Evolutionary conservation across 2,888 invertebrate species (phyloP).

Genomic region (Eristalis intricaria): DNA sequence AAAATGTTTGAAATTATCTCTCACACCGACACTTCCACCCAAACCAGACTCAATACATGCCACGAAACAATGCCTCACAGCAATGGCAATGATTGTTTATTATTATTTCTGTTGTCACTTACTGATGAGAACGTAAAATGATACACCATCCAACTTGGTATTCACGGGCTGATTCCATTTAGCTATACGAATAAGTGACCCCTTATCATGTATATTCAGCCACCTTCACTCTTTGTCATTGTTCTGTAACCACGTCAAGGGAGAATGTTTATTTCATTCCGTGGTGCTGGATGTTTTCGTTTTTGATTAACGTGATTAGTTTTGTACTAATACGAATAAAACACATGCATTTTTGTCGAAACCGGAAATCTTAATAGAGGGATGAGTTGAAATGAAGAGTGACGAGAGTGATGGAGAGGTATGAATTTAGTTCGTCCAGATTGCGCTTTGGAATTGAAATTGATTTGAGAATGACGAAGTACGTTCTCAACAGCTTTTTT

Average conservation of each 20-base stretch:
- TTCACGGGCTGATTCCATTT: conserved; percentile 26
- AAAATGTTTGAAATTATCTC: conserved; percentile 29
- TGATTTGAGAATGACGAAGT: not conserved
- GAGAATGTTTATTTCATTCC: not conserved
- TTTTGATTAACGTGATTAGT: conserved; percentile 60
- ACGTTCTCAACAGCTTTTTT: conserved; percentile 22
- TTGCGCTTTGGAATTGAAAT: conserved; percentile 44
- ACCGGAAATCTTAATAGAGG: conserved; percentile 67
- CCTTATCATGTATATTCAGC: conserved; percentile 51
- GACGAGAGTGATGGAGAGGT: conserved; percentile 14
- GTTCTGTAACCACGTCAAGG: conserved; percentile 11
- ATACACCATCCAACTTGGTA: conserved; percentile 11
- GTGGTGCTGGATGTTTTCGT: conserved; percentile 32
- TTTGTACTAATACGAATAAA: conserved; percentile 14
- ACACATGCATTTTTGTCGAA: conserved; percentile 32
- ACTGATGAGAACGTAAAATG: conserved; percentile 15
- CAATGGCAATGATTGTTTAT: not conserved
- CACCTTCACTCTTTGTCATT: conserved; percentile 15
- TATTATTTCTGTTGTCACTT: conserved; percentile 19
- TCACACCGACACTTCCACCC: not conserved
- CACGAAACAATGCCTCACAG: conserved; percentile 4
- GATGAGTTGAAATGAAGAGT: conserved; percentile 13
- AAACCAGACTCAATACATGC: not conserved
- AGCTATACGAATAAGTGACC: conserved; percentile 34
- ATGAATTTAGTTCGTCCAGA: conserved; percentile 7